A percentile compares a stretch with the other conserved stretches of the same genome.
These are phyloP conservation scores for Sphyrna mokarran DNA, from an alignment of 2,113 vertebrate species.

Conservation along the genomic window DNA sequence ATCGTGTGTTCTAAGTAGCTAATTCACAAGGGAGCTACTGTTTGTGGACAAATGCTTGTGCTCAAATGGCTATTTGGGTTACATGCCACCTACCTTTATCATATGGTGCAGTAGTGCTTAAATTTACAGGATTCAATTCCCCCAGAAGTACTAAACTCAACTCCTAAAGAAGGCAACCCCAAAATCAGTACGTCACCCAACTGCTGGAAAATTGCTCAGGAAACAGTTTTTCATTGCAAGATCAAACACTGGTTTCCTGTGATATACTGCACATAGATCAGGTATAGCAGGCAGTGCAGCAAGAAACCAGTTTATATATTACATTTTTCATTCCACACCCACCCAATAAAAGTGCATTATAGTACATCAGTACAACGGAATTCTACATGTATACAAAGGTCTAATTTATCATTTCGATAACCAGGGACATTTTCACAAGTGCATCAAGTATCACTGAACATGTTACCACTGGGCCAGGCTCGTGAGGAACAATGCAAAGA, in stretches of 20 bases:
- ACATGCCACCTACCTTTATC: conserved; percentile 1
- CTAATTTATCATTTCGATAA: not conserved
- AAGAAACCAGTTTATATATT: conserved; percentile 26
- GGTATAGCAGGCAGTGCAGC: not conserved
- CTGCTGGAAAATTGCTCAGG: not conserved
- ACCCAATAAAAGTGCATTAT: not conserved
- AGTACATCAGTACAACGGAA: not conserved
- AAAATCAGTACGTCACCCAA: not conserved
- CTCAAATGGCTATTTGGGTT: not conserved
- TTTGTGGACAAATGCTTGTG: not conserved
- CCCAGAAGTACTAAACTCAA: not conserved
- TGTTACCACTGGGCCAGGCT: conserved; percentile 11
- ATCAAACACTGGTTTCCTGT: not conserved
- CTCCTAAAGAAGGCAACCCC: not conserved
- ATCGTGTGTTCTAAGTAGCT: not conserved
- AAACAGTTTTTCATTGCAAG: not conserved
- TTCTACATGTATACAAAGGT: not conserved
- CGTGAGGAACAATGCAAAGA: not conserved
- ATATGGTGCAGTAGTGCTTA: not conserved
- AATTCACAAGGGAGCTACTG: not conserved
- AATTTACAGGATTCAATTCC: not conserved
- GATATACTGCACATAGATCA: not conserved
- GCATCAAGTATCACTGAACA: conserved; percentile 8
- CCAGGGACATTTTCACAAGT: not conserved
- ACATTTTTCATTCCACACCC: not conserved